These are phyloP conservation scores for Oscarella lobularis DNA, from an alignment of 37 sponge, comb jelly and placozoan species.

Conservation along the genomic window DNA sequence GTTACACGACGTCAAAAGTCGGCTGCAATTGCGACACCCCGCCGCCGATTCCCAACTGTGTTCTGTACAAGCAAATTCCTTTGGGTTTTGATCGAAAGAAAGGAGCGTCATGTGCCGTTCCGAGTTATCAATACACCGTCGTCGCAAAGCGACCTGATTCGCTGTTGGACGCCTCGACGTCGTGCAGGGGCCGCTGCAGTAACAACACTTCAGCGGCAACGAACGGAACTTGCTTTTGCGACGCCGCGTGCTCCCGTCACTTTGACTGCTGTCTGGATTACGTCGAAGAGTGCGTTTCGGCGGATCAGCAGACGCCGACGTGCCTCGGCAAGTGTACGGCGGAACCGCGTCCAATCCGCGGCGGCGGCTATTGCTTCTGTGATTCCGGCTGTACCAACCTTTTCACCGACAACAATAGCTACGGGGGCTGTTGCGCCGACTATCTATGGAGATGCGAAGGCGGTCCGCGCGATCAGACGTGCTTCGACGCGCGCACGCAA, in stretches of 20 bases:
- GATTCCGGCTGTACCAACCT: constrained; percentile 9
- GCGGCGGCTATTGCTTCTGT: constrained; percentile 42
- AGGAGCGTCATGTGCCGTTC: background rate
- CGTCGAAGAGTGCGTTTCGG: constrained; percentile 18
- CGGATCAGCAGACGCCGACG: too few species aligned
- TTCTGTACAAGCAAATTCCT: background rate
- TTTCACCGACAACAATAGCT: constrained; percentile 31
- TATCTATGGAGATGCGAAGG: constrained; percentile 10
- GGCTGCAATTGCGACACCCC: background rate
- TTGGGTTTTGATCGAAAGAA: background rate
- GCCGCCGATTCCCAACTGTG: background rate
- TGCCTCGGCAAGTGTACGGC: constrained; percentile 16
- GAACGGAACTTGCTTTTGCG: constrained; percentile 42
- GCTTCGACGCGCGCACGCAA: constrained; percentile 27
- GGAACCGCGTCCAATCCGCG: background rate
- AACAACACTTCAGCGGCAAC: constrained; percentile 3
- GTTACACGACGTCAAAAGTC: background rate
- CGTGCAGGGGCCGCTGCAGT: constrained; percentile 18
- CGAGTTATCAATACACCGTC: constrained; percentile 3
- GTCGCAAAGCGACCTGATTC: constrained; percentile 22
- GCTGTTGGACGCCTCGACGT: too few species aligned
- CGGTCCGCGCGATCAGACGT: constrained; percentile 1
- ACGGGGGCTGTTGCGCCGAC: constrained; percentile 36
- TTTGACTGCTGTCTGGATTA: constrained; percentile 45
- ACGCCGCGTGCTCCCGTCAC: constrained; percentile 17